A percentile compares a stretch with the other conserved stretches of the same genome.
Evolutionary conservation across 2,888 invertebrate species (phyloP).

Genomic region (Lasioglossum zephyrum): DNA sequence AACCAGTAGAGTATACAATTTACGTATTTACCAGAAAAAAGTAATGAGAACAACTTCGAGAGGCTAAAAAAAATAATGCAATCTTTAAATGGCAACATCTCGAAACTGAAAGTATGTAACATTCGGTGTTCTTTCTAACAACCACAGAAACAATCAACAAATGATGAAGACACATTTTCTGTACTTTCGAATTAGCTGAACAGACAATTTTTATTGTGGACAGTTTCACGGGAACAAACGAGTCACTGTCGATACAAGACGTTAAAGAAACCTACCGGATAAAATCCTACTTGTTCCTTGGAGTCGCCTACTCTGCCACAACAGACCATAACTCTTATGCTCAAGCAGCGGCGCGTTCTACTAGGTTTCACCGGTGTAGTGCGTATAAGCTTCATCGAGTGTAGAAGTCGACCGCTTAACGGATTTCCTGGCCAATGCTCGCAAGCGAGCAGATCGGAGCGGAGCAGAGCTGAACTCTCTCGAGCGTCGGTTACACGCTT

Average conservation of each 20-base stretch:
- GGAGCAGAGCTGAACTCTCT: neutral
- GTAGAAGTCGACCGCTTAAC: slow-evolving; percentile 25
- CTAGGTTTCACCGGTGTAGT: neutral
- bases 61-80: too few species aligned
- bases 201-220: neutral
- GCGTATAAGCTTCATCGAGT: slow-evolving; percentile 7
- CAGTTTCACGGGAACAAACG: neutral
- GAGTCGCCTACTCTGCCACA: neutral
- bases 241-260: neutral
- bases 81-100: too few species aligned
- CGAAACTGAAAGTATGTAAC: too few species aligned
- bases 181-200: too few species aligned
- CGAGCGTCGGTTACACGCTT: neutral
- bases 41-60: too few species aligned
- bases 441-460: neutral
- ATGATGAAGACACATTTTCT: too few species aligned
- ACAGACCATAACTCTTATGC: slow-evolving; percentile 1
- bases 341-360: neutral
- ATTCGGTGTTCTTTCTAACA: too few species aligned
- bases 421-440: slow-evolving; percentile 12
- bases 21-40: too few species aligned
- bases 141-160: too few species aligned
- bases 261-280: neutral
- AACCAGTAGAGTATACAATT: too few species aligned
- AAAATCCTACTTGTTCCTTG: neutral